Percentiles rank a stretch among this genome's conserved stretches.
These are phyloP conservation scores for Passer montanus DNA, from an alignment of 2,113 vertebrate genomes.

Conservation along the genomic window DNA sequence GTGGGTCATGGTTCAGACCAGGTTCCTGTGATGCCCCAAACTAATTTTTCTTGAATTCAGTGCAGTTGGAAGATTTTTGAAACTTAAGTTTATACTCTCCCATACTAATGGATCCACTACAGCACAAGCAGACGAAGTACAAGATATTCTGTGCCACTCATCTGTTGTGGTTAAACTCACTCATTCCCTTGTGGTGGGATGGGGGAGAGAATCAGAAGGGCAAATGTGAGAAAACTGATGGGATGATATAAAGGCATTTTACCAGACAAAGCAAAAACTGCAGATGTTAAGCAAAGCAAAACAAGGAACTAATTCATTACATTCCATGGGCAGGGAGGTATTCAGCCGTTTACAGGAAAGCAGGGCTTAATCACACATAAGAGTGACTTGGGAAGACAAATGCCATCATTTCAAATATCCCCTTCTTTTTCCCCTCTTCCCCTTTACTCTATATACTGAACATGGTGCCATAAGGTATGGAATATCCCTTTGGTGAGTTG, in stretches of 20 bases:
- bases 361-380: background rate
- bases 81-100: background rate
- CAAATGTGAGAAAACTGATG: background rate
- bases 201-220: background rate
- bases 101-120: background rate
- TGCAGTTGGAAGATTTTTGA: background rate
- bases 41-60: background rate
- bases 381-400: background rate
- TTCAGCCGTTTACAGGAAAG: background rate
- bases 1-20: background rate
- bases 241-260: background rate
- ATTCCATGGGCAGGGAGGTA: background rate
- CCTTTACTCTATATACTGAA: background rate
- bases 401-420: background rate
- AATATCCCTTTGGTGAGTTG: background rate
- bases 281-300: background rate
- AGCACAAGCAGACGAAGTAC: background rate
- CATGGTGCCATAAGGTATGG: background rate
- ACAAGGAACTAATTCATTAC: background rate
- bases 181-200: background rate
- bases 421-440: background rate
- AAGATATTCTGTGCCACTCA: background rate
- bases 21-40: background rate
- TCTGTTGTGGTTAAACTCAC: background rate
- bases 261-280: background rate